Percentiles rank a stretch among this genome's conserved stretches.
These are phyloP conservation scores for Buphagus erythrorhynchus DNA, from an alignment of 2,797 vertebrate genomes.

Conservation along the genomic window DNA sequence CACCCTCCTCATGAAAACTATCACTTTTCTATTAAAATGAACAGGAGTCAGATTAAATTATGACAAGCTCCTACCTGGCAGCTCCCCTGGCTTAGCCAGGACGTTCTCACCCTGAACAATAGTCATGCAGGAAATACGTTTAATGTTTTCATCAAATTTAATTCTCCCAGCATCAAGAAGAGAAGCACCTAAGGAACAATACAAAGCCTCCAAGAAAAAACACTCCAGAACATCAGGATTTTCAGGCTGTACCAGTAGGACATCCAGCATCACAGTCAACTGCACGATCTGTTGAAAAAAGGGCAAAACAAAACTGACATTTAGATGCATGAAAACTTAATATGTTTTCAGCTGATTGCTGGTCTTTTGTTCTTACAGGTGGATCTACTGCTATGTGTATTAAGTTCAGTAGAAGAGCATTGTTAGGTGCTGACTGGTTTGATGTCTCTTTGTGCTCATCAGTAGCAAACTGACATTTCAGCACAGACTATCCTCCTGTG, in stretches of 20 bases:
- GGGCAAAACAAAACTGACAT: background rate
- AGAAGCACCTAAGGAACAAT: conserved; percentile 89
- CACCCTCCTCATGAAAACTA: background rate
- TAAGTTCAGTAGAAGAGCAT: background rate
- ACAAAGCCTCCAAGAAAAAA: conserved; percentile 93
- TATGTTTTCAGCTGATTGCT: background rate
- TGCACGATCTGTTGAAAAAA: conserved; percentile 84
- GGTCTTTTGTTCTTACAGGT: background rate
- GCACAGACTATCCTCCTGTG: background rate
- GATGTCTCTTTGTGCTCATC: background rate
- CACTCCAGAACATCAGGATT: conserved; percentile 85
- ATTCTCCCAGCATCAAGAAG: conserved; percentile 82
- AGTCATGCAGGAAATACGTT: conserved; percentile 83
- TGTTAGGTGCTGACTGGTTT: background rate
- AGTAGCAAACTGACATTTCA: background rate
- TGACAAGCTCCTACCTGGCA: conserved; percentile 85
- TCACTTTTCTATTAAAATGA: background rate
- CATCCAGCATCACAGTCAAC: conserved; percentile 87
- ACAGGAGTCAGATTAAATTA: background rate
- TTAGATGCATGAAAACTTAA: background rate
- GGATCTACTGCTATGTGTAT: background rate
- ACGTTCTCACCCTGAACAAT: conserved; percentile 69
- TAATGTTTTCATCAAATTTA: conserved; percentile 89
- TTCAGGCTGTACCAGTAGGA: conserved; percentile 75
- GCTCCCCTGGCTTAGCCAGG: conserved; percentile 85